Conservation (phyloP, 2,113 vertebrate species). For the Australoheros scitulus region DNA sequence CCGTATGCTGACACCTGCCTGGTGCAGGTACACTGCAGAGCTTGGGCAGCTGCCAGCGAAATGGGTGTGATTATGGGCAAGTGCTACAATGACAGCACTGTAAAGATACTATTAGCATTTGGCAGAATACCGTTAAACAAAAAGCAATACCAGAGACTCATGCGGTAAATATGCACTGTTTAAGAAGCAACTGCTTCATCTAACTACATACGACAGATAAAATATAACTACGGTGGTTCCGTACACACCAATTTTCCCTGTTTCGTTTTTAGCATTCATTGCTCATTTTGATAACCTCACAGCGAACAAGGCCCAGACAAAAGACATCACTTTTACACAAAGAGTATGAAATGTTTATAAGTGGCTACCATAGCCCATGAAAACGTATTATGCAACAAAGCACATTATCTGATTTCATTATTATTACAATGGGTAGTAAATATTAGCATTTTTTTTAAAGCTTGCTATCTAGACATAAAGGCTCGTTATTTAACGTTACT, state of each 20-base stretch:
- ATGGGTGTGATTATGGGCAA: constrained; percentile 40
- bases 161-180: not conserved
- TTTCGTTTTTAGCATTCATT: constrained; percentile 13
- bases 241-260: constrained; percentile 36
- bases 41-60: constrained; percentile 42
- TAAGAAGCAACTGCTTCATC: not conserved
- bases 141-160: not conserved
- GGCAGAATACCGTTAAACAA: too few species aligned
- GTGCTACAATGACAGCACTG: constrained; percentile 2
- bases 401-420: not conserved
- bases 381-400: not conserved
- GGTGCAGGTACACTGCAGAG: constrained; percentile 62
- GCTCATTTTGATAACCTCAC: not conserved
- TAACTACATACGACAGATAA: not conserved
- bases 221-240: not conserved
- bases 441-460: constrained; percentile 10
- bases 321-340: not conserved
- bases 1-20: constrained; percentile 43
- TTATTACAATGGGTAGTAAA: not conserved
- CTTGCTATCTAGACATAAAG: constrained; percentile 15
- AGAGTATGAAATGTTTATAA: not conserved
- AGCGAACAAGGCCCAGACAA: constrained; percentile 20
- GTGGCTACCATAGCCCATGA: not conserved
- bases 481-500: constrained; percentile 11
- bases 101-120: not conserved